These are phyloP conservation scores for Drosophila kuntzei DNA, from an alignment of 2,888 invertebrate species.

Conservation along the genomic window DNA sequence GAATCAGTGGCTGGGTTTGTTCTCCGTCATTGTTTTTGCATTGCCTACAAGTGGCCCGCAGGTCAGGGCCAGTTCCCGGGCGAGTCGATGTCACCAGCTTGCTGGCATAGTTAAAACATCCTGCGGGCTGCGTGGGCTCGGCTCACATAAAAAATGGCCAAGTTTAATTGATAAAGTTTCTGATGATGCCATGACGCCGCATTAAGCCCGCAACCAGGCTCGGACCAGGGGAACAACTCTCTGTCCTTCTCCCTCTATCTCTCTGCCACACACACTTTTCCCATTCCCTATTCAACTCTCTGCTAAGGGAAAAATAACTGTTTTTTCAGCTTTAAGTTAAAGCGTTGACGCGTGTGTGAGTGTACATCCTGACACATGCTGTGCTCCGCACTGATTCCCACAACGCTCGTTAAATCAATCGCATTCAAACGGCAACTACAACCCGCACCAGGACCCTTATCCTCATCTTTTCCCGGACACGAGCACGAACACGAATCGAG, in stretches of 20 bases:
- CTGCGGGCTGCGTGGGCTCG: slow-evolving; percentile 62
- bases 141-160: slow-evolving; percentile 66
- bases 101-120: slow-evolving; percentile 56
- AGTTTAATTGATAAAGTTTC: slow-evolving; percentile 81
- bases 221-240: slow-evolving; percentile 21
- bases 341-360: slow-evolving; percentile 50
- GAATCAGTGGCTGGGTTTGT: slow-evolving; percentile 9
- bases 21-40: slow-evolving; percentile 60
- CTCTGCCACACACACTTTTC: not conserved
- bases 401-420: slow-evolving; percentile 78
- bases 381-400: slow-evolving; percentile 72
- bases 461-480: not conserved
- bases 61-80: slow-evolving; percentile 26
- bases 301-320: slow-evolving; percentile 51
- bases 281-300: not conserved
- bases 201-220: slow-evolving; percentile 60
- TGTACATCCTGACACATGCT: slow-evolving; percentile 40
- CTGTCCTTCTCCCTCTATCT: not conserved
- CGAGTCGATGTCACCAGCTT: slow-evolving; percentile 50
- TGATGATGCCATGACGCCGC: slow-evolving; percentile 76
- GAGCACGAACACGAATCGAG: slow-evolving; percentile 15
- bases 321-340: slow-evolving; percentile 76
- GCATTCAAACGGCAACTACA: slow-evolving; percentile 69
- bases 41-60: slow-evolving; percentile 57
- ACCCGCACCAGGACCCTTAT: slow-evolving; percentile 14